Evolutionary conservation across 2,888 invertebrate genomes (phyloP).

Genomic region (Dendrolimus houi): DNA sequence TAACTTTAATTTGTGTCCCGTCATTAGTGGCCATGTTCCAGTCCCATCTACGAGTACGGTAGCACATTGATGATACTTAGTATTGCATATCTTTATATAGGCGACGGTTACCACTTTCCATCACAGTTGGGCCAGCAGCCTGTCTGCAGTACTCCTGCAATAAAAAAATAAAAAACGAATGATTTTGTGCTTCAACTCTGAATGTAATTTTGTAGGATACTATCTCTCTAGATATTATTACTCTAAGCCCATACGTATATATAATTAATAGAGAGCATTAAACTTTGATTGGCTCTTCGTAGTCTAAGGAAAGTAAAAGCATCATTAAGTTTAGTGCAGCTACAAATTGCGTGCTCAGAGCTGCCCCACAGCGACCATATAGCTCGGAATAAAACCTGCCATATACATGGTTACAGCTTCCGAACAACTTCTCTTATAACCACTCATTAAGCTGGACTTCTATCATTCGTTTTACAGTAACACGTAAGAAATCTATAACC

Average conservation of each 20-base stretch:
- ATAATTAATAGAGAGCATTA: constrained; percentile 43
- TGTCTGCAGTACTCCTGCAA: too few relatives aligned
- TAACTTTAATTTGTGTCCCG: too few relatives aligned
- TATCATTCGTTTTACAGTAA: constrained; percentile 30
- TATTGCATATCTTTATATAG: too few relatives aligned
- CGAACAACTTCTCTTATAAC: constrained; percentile 23
- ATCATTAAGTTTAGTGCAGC: constrained; percentile 53
- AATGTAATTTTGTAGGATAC: too few relatives aligned
- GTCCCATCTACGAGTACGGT: too few relatives aligned
- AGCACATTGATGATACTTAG: too few relatives aligned
- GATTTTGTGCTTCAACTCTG: too few relatives aligned
- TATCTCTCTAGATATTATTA: too few relatives aligned
- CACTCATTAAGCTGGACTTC: constrained; percentile 33
- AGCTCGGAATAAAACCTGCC: constrained; percentile 35
- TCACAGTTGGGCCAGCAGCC: too few relatives aligned
- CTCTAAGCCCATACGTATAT: constrained; percentile 2
- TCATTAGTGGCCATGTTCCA: too few relatives aligned
- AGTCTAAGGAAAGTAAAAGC: constrained; percentile 41
- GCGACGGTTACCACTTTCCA: too few relatives aligned
- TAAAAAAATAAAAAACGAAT: too few relatives aligned
- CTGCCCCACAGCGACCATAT: constrained; percentile 29
- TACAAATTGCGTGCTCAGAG: constrained; percentile 49
- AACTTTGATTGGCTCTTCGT: constrained; percentile 66
- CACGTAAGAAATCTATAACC: constrained; percentile 4
- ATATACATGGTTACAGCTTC: constrained; percentile 16